Evolutionary conservation across 1,140 invertebrate genomes (phyloP).

Genomic region (Procambarus virginalis): DNA sequence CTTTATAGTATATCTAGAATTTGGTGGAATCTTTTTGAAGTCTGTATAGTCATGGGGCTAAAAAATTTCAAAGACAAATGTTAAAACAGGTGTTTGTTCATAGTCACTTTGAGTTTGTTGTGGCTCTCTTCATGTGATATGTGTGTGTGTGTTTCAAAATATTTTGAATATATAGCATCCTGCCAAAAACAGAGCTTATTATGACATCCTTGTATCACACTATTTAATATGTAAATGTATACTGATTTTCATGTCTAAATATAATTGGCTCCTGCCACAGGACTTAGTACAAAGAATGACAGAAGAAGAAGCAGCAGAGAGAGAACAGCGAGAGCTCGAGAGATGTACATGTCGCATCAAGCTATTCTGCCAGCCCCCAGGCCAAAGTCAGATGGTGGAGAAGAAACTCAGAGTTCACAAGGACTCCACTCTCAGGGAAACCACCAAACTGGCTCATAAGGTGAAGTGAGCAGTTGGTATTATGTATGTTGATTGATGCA

Average conservation of each 20-base stretch:
- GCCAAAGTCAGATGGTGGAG: slow-evolving; percentile 76
- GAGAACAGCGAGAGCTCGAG: slow-evolving; percentile 78
- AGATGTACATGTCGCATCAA: slow-evolving; percentile 80
- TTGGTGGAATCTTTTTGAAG: too few species aligned
- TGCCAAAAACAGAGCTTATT: too few species aligned
- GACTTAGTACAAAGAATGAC: slow-evolving; percentile 80
- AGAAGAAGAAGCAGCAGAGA: slow-evolving; percentile 81
- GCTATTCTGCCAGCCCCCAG: slow-evolving; percentile 81
- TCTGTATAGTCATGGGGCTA: too few species aligned
- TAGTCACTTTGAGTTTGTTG: too few species aligned
- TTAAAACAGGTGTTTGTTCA: too few species aligned
- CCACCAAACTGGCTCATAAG: slow-evolving; percentile 79
- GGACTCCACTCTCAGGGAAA: slow-evolving; percentile 78
- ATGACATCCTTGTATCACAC: too few species aligned
- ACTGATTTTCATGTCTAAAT: not conserved
- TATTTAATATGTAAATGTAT: too few species aligned
- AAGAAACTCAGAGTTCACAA: slow-evolving; percentile 78
- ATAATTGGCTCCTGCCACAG: slow-evolving; percentile 71
- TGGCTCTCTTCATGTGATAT: too few species aligned
- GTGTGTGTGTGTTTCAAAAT: too few species aligned
- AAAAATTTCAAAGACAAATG: too few species aligned
- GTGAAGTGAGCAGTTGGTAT: slow-evolving; percentile 70
- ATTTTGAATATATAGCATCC: too few species aligned
- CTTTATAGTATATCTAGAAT: too few species aligned
- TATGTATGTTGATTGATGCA: not conserved